A percentile compares a stretch with the other conserved stretches of the same genome.
Evolutionary conservation across 2,888 invertebrate genomes (phyloP).

Genomic region (Xylota segnis): DNA sequence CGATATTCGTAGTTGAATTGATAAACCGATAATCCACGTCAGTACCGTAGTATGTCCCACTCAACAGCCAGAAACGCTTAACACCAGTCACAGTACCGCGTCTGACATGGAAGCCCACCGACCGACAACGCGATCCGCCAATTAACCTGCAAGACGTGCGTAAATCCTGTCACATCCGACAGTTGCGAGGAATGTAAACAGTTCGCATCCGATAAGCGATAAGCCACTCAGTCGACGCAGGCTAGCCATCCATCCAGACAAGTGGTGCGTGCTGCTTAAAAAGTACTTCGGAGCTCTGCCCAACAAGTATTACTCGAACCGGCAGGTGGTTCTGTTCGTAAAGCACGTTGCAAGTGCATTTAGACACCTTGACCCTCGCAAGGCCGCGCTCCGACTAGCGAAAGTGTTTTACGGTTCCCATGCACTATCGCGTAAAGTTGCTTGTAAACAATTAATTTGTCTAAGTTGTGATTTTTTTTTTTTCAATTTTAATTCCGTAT

Average conservation of each 20-base stretch:
- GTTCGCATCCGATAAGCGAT: not conserved
- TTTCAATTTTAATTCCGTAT: not conserved
- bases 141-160: not conserved
- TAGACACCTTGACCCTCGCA: not conserved
- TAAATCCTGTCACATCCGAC: not conserved
- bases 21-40: conserved; percentile 16
- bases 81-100: conserved; percentile 4
- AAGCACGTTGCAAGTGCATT: not conserved
- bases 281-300: not conserved
- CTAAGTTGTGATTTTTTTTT: not conserved
- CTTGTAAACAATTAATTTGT: not conserved
- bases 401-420: conserved; percentile 10
- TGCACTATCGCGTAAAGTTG: not conserved
- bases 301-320: too few relatives aligned
- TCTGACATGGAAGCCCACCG: not conserved
- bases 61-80: not conserved
- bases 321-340: not conserved
- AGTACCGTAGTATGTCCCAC: not conserved
- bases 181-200: not conserved
- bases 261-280: too few relatives aligned
- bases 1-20: conserved; percentile 5
- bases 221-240: not conserved
- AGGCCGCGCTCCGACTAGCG: not conserved
- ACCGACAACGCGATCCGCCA: not conserved
- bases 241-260: not conserved